Evolutionary conservation across 2,888 invertebrate species (phyloP).

Genomic region (Homarus gammarus): DNA sequence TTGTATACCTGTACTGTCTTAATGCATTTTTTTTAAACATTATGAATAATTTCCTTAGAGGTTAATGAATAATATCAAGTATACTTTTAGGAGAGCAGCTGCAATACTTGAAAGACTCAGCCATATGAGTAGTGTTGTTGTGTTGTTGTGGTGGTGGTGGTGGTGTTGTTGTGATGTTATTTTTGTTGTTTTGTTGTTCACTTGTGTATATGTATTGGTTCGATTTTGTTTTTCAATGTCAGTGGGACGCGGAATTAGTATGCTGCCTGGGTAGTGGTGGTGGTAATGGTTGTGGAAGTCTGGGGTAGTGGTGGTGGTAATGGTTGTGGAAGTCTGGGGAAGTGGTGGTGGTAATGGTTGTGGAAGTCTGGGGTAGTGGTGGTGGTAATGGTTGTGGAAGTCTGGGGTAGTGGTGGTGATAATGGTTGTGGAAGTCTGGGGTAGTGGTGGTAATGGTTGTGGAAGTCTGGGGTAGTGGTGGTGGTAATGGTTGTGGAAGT

Average conservation of each 20-base stretch:
- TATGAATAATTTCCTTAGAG: too few species aligned
- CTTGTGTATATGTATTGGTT: neutral
- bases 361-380: neutral
- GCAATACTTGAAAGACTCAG: too few species aligned
- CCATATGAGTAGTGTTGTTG: too few species aligned
- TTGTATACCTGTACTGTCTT: too few species aligned
- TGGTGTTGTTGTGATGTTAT: constrained; percentile 7
- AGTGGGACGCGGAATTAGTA: neutral
- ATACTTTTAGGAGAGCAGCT: too few species aligned
- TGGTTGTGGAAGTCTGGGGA: neutral
- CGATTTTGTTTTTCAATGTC: neutral
- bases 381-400: neutral
- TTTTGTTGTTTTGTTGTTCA: too few species aligned
- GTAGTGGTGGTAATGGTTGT: neutral
- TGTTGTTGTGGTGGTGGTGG: too few species aligned
- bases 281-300: neutral
- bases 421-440: neutral
- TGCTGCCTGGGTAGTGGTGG: neutral
- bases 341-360: neutral
- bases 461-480: neutral
- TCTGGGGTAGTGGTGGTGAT: constrained; percentile 6
- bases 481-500: neutral
- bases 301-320: too few species aligned
- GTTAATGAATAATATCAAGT: too few species aligned
- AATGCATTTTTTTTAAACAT: too few species aligned